Conservation (phyloP, 2,888 invertebrate genomes). For the Mimumesa dahlbomi region DNA sequence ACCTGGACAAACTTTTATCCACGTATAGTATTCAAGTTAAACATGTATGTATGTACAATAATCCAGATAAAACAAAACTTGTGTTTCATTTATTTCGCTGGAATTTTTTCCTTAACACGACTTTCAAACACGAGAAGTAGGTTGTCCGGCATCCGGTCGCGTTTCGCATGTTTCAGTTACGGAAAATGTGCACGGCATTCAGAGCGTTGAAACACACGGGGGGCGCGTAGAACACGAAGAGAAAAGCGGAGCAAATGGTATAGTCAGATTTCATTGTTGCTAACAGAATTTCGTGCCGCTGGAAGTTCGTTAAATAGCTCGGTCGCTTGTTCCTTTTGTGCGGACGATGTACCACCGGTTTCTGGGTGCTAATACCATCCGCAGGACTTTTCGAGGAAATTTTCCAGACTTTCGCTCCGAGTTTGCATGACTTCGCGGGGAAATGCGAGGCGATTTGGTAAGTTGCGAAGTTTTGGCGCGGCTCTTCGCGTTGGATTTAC, state of each 20-base stretch:
- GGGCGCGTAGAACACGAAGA: neutral
- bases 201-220: neutral
- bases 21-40: no score
- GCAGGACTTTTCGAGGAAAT: slow-evolving; percentile 47
- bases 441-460: slow-evolving; percentile 50
- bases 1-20: no score
- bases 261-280: slow-evolving; percentile 8
- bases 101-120: no score
- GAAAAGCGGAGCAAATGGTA: neutral
- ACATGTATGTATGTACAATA: no score
- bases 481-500: slow-evolving; percentile 37
- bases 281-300: slow-evolving; percentile 7
- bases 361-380: slow-evolving; percentile 44
- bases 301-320: slow-evolving; percentile 30
- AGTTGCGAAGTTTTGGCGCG: slow-evolving; percentile 44
- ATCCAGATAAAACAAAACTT: no score
- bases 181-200: no score
- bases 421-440: slow-evolving; percentile 45
- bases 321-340: slow-evolving; percentile 4
- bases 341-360: slow-evolving; percentile 27
- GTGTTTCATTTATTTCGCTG: no score
- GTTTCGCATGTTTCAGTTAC: no score
- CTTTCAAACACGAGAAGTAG: no score
- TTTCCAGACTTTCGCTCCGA: slow-evolving; percentile 48
- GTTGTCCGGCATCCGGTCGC: no score